Base-by-base conservation (phyloP, 1,140 invertebrate species). In the Brachionus koreanus region DNA sequence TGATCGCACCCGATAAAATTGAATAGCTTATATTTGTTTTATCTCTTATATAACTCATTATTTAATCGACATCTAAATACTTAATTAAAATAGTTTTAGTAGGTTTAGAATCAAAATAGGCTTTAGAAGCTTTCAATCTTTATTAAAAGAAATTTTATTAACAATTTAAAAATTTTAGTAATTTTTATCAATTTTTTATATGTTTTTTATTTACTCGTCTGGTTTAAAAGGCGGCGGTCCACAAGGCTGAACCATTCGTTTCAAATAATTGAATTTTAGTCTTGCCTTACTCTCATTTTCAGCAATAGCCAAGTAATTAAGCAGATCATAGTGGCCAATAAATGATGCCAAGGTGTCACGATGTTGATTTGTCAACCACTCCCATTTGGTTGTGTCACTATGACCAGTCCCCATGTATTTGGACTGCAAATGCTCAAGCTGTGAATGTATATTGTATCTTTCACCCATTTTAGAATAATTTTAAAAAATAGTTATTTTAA, bases 371-470 rank as follows among this genome's bases (percentile, higher is more conserved):
- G 95, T 94, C 29, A 97, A 85, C 96, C 97, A 98, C 88, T 98
- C 96, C 87, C 93, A 88, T 72, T 85, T 83, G 94, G 88, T 96
- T 35, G 83, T 84, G 46, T 84, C 79, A 25, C 75, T 33, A 33
- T 83, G 69, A 6, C 83, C 83, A 6, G 83, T 82, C n/a, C 83
- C 83, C 57, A 99, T 97, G 86, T 98, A 99, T 89, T 98, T 99
- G 23, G 96, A 98, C 87, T 99, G 97, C 13, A 99, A 90, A 92
- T 99, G 97, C 87, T 99, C 97, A 82, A 99, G 89, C 86, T 99
- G 97, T 88, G 95, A 97, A 90, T 98, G 95, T 85, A 99, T 98
- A 85, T 98, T 99, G 88, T 99, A 99, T 43, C 97, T 91, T 89
- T 99, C 97, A 77, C 95, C 95, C 96, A 98, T 98, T 23, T 69